Conservation (phyloP, 2,888 invertebrate species). For the Seladonia tumulorum region DNA sequence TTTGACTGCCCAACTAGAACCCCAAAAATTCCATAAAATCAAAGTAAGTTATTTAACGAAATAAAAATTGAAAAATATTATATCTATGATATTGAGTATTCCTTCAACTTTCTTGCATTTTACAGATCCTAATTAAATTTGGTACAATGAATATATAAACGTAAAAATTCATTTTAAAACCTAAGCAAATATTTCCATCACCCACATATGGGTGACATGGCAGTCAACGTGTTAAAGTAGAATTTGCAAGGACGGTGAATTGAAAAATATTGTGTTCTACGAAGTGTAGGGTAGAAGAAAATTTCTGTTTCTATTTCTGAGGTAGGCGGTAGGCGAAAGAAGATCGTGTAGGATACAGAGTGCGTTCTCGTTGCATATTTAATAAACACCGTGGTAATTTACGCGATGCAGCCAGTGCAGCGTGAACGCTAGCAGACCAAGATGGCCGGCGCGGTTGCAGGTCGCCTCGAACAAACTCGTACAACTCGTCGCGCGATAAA, state of each 20-base stretch:
- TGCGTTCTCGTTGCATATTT: neutral
- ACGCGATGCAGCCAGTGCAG: neutral
- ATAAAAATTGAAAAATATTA: too few species aligned
- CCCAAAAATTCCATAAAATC: too few species aligned
- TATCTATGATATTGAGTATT: too few species aligned
- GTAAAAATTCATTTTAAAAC: too few species aligned
- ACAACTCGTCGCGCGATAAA: conserved; percentile 7
- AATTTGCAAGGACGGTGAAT: neutral
- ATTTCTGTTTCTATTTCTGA: neutral
- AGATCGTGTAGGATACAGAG: neutral
- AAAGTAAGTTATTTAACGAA: too few species aligned
- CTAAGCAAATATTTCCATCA: too few species aligned
- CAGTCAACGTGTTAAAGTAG: too few species aligned
- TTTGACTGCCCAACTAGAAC: too few species aligned
- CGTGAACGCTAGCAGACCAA: conserved; percentile 2
- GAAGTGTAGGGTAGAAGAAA: neutral
- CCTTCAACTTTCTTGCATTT: too few species aligned
- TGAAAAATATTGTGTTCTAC: neutral
- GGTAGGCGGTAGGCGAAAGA: neutral
- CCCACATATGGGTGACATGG: too few species aligned
- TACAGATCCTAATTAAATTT: too few species aligned
- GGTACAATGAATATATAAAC: too few species aligned
- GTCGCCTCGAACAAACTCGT: conserved; percentile 1
- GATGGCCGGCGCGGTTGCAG: neutral
- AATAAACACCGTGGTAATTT: conserved; percentile 5